These are phyloP conservation scores for Drosophila tristis DNA, from an alignment of 1,140 invertebrate genomes.

Conservation along the genomic window DNA sequence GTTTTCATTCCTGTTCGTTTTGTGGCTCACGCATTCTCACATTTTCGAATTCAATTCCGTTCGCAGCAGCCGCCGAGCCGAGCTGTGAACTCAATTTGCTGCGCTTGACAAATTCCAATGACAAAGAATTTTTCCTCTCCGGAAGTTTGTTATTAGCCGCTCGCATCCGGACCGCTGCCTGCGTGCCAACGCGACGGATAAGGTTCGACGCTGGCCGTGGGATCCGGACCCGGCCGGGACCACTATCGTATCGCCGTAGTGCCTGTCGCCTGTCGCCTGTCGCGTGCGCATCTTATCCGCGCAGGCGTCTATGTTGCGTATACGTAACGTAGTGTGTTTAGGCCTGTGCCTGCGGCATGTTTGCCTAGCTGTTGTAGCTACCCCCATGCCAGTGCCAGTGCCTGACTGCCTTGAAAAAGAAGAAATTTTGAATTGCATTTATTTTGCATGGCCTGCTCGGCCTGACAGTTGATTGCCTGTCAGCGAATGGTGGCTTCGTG, in stretches of 20 bases:
- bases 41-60: slow-evolving; percentile 60
- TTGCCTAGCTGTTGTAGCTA: slow-evolving; percentile 42
- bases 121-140: slow-evolving; percentile 80
- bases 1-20: slow-evolving; percentile 5
- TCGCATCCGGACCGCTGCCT: slow-evolving; percentile 58
- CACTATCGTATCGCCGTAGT: not conserved
- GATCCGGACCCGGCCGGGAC: slow-evolving; percentile 8
- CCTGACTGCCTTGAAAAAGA: slow-evolving; percentile 46
- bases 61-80: slow-evolving; percentile 29
- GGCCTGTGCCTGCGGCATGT: slow-evolving; percentile 28
- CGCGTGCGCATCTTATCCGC: slow-evolving; percentile 67
- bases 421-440: slow-evolving; percentile 58
- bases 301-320: slow-evolving; percentile 70
- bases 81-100: slow-evolving; percentile 76
- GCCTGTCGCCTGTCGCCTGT: too few relatives aligned
- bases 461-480: slow-evolving; percentile 76
- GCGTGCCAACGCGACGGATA: slow-evolving; percentile 48
- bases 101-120: slow-evolving; percentile 76
- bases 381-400: not conserved
- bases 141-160: slow-evolving; percentile 83
- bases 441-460: slow-evolving; percentile 42
- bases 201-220: slow-evolving; percentile 41
- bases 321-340: slow-evolving; percentile 62
- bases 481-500: slow-evolving; percentile 44
- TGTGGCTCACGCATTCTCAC: slow-evolving; percentile 21